Base-by-base conservation (phyloP, 2,888 invertebrate genomes). In the Ferdinandea cuprea region DNA sequence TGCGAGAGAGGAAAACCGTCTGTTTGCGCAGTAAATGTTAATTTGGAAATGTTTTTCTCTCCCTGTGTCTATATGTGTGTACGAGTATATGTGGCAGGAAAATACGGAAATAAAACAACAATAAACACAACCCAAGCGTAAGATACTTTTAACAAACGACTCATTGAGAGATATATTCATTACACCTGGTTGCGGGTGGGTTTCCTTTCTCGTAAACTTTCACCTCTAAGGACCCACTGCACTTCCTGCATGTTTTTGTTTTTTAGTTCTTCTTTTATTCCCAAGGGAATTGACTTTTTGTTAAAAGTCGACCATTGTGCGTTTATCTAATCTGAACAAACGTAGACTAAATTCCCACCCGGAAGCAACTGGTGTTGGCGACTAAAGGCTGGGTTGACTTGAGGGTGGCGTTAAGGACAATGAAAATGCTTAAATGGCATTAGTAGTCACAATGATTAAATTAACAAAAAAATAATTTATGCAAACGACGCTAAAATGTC, bases 1-100 rank as follows among this genome's bases (percentile, higher is more conserved):
- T 35, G 37, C 19, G 37, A 52, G n/a, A 17, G 37, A 48, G 56
- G 48, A 74, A 65, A 40, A 40, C 35, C 21, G 46, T 48, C 25
- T 66, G 58, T 58, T 74, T 73, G 65, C 46, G 15, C 19, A 13
- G 72, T 46, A 65, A 73, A 73, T 73, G 73, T 65, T 65, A 54
- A 65, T 73, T 59, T 56, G 46, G 48, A 65, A 56, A 73, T 73
- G 48, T 65, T 56, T 48, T 37, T 28, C 28, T 44, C 15, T 35
- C 11, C 15, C n/a, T 56, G 40, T 21, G 58, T 19, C 11, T 30
- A 35, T 21, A 35, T n/a, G n/a, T n/a, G n/a, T n/a, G n/a, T n/a
- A n/a, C n/a, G n/a, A n/a, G n/a, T n/a, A n/a, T n/a, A n/a, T 56
- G 46, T 25, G 46, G 15, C n/a, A 8, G 52, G 32, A 63, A 63